Evolutionary conservation across 2,888 invertebrate species (phyloP), one percentile per base, ranked within the genome.

Genomic region (Notodonta ziczac): DNA sequence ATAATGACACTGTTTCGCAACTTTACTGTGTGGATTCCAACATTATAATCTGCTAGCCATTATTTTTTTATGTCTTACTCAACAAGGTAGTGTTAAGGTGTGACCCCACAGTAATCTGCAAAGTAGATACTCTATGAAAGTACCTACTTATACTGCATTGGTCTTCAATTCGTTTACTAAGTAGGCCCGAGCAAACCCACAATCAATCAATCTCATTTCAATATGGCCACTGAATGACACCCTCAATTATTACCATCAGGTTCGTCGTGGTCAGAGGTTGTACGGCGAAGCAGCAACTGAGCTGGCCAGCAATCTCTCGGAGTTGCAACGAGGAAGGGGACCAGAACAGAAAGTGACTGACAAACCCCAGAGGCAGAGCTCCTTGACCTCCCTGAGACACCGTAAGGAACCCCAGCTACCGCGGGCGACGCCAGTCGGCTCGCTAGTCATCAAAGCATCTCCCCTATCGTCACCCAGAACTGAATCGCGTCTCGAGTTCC

Each of bases 261-360:
- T 93, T 0, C 84, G 78, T 32, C 83, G 74, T 1, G 91, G 92
- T 0, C 90, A 93, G 51, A 77, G 77, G 44, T 65, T 91, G 9
- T 93, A 89, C 70, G 88, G 91, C 1, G 88, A 88, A 55, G 92
- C 92, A 2, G 91, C 91, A 0, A 81, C 87, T 0, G 90, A 91
- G 48, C 68, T 92, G 9, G 91, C 90, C 2, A 83, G 70, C 62
- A 90, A 90, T 54, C 66, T 92, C 24, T 73, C 85, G 0, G 91
- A 91, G 46, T 63, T 93, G 42, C 91, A 90, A 59, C 83, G 85
- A 0, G 87, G 88, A 0, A 74, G 86, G 0, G 57, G 66, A 0
- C 61, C 66, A 3, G 87, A 86, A 0, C 72, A 81, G 24, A 83
- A 73, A 58, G 75, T 88, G 8, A 84, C 76, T 0, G 87, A 89